These are phyloP conservation scores for Verasper variegatus DNA, from an alignment of 2,113 vertebrate species.

Conservation along the genomic window DNA sequence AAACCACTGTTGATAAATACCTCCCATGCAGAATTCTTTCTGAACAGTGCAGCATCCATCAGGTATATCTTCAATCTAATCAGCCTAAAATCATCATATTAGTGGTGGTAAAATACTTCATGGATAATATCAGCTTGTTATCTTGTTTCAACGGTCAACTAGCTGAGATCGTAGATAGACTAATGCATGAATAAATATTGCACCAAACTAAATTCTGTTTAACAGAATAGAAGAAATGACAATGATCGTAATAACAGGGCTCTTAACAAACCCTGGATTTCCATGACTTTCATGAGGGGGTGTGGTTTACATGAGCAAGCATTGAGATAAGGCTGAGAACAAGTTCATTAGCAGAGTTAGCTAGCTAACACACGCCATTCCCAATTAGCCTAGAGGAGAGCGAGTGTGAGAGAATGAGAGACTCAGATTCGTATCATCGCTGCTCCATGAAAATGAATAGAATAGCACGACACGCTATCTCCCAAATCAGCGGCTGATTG, in stretches of 20 bases:
- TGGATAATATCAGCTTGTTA: not conserved
- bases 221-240: slow-evolving; percentile 19
- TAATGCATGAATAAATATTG: not conserved
- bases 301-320: slow-evolving; percentile 73
- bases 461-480: slow-evolving; percentile 79
- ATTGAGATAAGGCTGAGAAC: slow-evolving; percentile 80
- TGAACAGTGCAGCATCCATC: too few species aligned
- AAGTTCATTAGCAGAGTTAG: slow-evolving; percentile 84
- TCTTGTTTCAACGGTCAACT: not conserved
- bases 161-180: not conserved
- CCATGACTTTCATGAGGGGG: slow-evolving; percentile 69
- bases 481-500: slow-evolving; percentile 78
- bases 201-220: slow-evolving; percentile 9
- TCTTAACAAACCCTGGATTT: slow-evolving; percentile 67
- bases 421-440: slow-evolving; percentile 80
- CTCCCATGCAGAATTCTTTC: too few species aligned
- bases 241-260: slow-evolving; percentile 41
- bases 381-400: slow-evolving; percentile 82
- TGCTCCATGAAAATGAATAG: slow-evolving; percentile 78
- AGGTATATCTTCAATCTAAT: not conserved
- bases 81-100: not conserved
- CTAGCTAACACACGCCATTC: slow-evolving; percentile 74
- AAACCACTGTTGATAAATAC: too few species aligned
- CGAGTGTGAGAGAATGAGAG: slow-evolving; percentile 61
- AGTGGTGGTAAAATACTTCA: not conserved